Conservation (phyloP, 2,888 invertebrate species). For the Congeria kusceri region DNA sequence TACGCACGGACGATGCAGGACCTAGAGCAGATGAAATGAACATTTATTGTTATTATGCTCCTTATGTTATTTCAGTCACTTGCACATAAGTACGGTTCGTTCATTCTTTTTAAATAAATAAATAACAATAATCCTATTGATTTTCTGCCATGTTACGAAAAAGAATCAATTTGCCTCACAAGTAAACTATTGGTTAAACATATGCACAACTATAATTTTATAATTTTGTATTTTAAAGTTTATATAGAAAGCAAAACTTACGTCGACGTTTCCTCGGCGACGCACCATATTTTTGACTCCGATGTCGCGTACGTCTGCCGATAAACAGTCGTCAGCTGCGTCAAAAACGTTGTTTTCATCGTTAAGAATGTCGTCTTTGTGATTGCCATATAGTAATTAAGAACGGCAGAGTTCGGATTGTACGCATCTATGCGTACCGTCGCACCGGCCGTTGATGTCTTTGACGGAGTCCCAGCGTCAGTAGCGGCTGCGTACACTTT, state of each 20-base stretch:
- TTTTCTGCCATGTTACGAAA: too few relatives aligned
- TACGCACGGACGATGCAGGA: constrained; percentile 50
- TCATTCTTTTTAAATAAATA: too few relatives aligned
- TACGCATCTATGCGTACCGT: constrained; percentile 78
- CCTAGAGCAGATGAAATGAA: constrained; percentile 13
- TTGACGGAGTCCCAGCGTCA: constrained; percentile 70
- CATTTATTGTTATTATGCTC: too few relatives aligned
- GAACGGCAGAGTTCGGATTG: constrained; percentile 61
- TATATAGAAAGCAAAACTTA: constrained; percentile 19
- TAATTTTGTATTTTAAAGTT: too few relatives aligned
- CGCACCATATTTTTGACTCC: constrained; percentile 74
- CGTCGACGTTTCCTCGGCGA: constrained; percentile 59
- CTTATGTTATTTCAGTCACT: too few relatives aligned
- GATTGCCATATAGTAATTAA: constrained; percentile 65
- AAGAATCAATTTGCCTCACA: too few relatives aligned
- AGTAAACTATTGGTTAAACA: too few relatives aligned
- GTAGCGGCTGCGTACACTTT: constrained; percentile 64
- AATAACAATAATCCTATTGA: too few relatives aligned
- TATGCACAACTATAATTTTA: too few relatives aligned
- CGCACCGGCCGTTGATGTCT: constrained; percentile 62
- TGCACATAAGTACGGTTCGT: too few relatives aligned
- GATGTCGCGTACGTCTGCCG: constrained; percentile 59
- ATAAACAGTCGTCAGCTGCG: constrained; percentile 68
- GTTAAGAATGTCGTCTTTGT: constrained; percentile 61
- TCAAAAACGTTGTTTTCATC: constrained; percentile 63